Evolutionary conservation across 2,888 invertebrate genomes (phyloP).

Genomic region (Cephalotes varians): DNA sequence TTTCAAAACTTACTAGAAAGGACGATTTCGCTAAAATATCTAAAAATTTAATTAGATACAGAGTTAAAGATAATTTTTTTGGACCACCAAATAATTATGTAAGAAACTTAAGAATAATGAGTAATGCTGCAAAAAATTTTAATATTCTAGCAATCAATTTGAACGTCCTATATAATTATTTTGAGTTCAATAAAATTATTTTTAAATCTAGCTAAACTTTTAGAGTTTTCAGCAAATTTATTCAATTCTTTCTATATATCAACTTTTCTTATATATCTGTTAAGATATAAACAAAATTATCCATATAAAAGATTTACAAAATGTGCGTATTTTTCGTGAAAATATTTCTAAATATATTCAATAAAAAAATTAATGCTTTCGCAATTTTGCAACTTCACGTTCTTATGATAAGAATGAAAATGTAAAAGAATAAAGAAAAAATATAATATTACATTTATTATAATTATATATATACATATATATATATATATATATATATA

Average conservation of each 20-base stretch:
- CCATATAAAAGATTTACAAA: background rate
- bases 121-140: too few species aligned
- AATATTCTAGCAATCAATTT: too few species aligned
- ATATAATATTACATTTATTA: background rate
- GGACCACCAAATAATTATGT: too few species aligned
- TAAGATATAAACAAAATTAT: background rate
- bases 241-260: too few species aligned
- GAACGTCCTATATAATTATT: too few species aligned
- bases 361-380: background rate
- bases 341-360: background rate
- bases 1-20: background rate
- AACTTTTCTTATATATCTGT: background rate
- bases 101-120: too few species aligned
- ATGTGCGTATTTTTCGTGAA: background rate
- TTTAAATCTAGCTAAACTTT: too few species aligned
- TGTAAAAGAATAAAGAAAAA: background rate
- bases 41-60: too few species aligned
- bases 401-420: background rate
- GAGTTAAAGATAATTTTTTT: too few species aligned
- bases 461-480: background rate
- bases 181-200: too few species aligned
- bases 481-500: background rate
- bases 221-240: too few species aligned
- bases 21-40: too few species aligned
- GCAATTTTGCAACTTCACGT: background rate